These are phyloP conservation scores for Brachypterus glaber DNA, from an alignment of 2,888 invertebrate genomes.

Conservation along the genomic window DNA sequence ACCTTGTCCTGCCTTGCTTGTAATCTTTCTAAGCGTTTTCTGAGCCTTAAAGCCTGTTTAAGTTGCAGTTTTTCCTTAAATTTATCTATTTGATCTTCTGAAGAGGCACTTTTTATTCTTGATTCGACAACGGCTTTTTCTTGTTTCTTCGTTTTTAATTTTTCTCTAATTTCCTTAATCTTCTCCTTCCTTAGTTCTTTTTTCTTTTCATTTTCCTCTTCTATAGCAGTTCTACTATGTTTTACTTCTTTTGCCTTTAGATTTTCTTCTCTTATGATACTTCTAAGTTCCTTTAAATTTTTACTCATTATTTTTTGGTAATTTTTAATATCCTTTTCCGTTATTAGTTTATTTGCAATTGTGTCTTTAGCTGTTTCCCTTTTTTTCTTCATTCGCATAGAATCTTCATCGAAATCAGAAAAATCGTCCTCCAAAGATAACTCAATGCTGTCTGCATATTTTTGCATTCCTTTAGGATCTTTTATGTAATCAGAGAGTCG, in stretches of 20 bases:
- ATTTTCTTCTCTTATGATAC: no score
- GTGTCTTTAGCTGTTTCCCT: not conserved
- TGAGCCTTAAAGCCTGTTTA: no score
- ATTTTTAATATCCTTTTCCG: constrained; percentile 1
- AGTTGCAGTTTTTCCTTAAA: constrained; percentile 1
- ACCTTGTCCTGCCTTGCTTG: no score
- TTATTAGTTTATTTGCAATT: not conserved
- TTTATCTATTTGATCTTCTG: no score
- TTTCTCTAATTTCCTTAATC: constrained; percentile 9
- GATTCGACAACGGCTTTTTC: no score
- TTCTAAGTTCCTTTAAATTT: constrained; percentile 13
- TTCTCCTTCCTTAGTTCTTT: no score
- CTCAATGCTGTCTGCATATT: not conserved
- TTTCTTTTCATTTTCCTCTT: no score
- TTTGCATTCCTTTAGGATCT: not conserved
- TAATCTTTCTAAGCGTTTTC: no score
- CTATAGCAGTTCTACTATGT: no score
- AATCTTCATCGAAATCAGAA: constrained; percentile 3
- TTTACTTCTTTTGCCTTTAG: no score
- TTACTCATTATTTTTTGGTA: constrained; percentile 11
- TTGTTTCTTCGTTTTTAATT: constrained; percentile 4
- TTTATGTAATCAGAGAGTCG: not conserved
- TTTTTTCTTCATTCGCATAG: constrained; percentile 1
- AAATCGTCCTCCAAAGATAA: not conserved
- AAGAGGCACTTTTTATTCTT: no score